Evolutionary conservation across 2,113 vertebrate genomes (phyloP), one percentile per base, ranked within the genome.

Genomic region (Sclerurus mexicanus): DNA sequence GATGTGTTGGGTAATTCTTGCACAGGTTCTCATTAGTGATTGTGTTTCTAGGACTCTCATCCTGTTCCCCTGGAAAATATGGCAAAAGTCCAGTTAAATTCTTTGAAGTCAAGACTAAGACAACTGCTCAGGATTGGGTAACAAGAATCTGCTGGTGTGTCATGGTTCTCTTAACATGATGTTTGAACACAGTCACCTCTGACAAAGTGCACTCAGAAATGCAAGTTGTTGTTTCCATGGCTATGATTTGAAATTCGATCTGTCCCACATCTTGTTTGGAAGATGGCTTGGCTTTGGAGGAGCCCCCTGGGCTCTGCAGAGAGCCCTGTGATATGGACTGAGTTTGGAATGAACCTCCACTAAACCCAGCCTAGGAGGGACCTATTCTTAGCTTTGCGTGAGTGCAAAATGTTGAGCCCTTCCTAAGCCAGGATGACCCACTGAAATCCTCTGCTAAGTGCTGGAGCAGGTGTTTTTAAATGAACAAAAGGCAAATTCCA

Each of bases 301-400:
- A 53, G 85, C 39, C 27, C 58, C 0, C 33, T 76, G 89, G 58
- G 39, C 73, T 87, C 66, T 17, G 68, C 62, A 90, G 74, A 30
- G 28, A 77, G 37, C 42, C 4, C 30, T 31, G 16, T 16, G 3
- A 4, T 18, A 13, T 0, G 0, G 2, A 0, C 27, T 1, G 16
- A 9, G 35, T 40, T 68, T 19, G 16, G 37, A 72, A 90, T 88
- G 40, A 64, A 44, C 59, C 39, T 46, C 78, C 14, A 31, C 33
- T 81, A 63, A 90, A 63, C 44, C 23, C 58, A 44, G 30, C 37
- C 67, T 92, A 47, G 1, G 24, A 53, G n/a, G 27, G 14, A 35
- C 37, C 74, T 93, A 9, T 75, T 78, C 66, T 69, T 82, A 88
- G 33, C 75, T 23, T 71, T 21, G 42, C 17, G 12, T 19, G 24